These are phyloP conservation scores for Eubasilissa regina DNA, from an alignment of 1,140 invertebrate species.

Conservation along the genomic window DNA sequence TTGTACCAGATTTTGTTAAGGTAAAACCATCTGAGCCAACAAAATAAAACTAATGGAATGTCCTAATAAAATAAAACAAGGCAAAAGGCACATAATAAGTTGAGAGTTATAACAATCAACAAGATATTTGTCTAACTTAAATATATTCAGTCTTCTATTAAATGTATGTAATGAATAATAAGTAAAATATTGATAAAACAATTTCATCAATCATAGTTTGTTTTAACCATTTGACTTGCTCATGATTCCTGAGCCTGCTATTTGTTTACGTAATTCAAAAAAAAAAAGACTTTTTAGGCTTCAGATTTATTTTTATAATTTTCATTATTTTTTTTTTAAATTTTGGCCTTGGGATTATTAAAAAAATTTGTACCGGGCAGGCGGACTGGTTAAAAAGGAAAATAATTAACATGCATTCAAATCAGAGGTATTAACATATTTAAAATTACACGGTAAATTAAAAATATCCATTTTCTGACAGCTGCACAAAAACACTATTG, in stretches of 20 bases:
- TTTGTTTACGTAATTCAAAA: no score
- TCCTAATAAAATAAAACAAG: constrained; percentile 54
- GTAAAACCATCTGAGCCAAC: constrained; percentile 45
- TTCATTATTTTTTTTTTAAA: no score
- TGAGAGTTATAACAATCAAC: constrained; percentile 52
- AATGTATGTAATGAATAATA: constrained; percentile 45
- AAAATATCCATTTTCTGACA: constrained; percentile 27
- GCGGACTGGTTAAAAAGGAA: no score
- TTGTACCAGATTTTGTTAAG: constrained; percentile 45
- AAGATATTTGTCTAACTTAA: constrained; percentile 57
- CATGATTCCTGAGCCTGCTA: no score
- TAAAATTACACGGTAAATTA: neutral
- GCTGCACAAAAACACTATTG: constrained; percentile 42
- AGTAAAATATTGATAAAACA: constrained; percentile 25
- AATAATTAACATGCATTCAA: no score
- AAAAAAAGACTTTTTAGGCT: no score
- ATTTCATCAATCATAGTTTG: neutral
- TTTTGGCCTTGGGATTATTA: no score
- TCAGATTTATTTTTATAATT: no score
- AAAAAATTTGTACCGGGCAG: no score
- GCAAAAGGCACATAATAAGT: constrained; percentile 58
- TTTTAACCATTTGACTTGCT: no score
- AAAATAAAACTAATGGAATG: constrained; percentile 60
- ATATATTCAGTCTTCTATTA: constrained; percentile 60
- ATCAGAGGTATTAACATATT: neutral